These are phyloP conservation scores for Itoplectis maculator DNA, from an alignment of 2,888 invertebrate genomes.

Conservation along the genomic window DNA sequence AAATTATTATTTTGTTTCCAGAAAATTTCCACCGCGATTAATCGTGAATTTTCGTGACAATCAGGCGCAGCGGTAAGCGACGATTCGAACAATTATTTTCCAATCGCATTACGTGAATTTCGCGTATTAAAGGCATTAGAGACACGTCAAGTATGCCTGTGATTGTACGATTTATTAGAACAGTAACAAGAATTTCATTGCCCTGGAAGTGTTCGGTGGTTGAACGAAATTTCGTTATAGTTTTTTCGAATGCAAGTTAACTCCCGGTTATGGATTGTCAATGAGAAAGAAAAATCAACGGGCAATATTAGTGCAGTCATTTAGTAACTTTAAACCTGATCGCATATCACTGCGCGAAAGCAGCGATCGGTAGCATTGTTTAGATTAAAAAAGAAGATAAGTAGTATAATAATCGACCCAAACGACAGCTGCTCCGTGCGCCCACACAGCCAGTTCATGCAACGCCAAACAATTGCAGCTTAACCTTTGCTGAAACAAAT, in stretches of 20 bases:
- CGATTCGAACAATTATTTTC: slow-evolving; percentile 7
- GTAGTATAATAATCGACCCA: slow-evolving; percentile 48
- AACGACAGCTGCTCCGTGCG: slow-evolving; percentile 82
- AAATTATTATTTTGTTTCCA: slow-evolving; percentile 1
- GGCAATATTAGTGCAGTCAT: slow-evolving; percentile 54
- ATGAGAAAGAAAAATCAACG: slow-evolving; percentile 54
- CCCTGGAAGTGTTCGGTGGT: slow-evolving; percentile 53
- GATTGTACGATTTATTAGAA: slow-evolving; percentile 56
- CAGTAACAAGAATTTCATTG: slow-evolving; percentile 58
- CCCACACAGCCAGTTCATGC: slow-evolving; percentile 83
- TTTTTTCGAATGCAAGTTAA: slow-evolving; percentile 42
- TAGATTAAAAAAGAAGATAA: slow-evolving; percentile 22
- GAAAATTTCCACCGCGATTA: slow-evolving; percentile 20
- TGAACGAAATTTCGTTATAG: slow-evolving; percentile 45
- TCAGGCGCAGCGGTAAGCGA: slow-evolving; percentile 11
- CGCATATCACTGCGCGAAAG: slow-evolving; percentile 20
- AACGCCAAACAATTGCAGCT: slow-evolving; percentile 83
- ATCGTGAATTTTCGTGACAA: not conserved
- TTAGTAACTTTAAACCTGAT: slow-evolving; percentile 45
- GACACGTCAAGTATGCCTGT: slow-evolving; percentile 53
- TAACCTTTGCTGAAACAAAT: slow-evolving; percentile 82
- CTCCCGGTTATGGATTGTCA: slow-evolving; percentile 45
- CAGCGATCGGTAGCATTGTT: slow-evolving; percentile 30
- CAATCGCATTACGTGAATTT: not conserved
- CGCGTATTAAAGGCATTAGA: slow-evolving; percentile 27